Evolutionary conservation across 2,888 invertebrate species (phyloP), one percentile per base, ranked within the genome.

Genomic region (Lasioglossum calceatum): DNA sequence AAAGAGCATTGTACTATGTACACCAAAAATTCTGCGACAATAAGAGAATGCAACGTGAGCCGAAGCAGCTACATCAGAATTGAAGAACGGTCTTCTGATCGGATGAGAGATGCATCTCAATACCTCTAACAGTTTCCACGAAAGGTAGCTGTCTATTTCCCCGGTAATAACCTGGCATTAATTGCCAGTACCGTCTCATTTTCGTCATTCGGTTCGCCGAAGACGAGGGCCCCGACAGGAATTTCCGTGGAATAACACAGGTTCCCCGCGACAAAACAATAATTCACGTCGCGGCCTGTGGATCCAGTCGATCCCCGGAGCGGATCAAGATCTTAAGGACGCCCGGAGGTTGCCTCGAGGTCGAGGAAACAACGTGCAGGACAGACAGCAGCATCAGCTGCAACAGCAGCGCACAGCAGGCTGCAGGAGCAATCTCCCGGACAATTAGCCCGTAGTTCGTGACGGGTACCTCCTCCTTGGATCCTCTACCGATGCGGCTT

Each of bases 361-460:
- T 91, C 91, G 91, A 89, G 89, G 91, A 90, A 91, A 91, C 89
- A 91, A 86, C 91, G 91, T 91, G 91, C 89, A 88, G 88, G 90
- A 91, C 88, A 91, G 90, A 87, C 91, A 88, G 88, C 92, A 88
- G 87, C 90, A 82, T 86, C 89, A 85, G 91, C 87, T 89, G 91
- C 92, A 88, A 88, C 91, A 83, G 91, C 89, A 92, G 92, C 90
- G 87, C 88, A 90, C 91, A 92, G 92, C 92, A 92, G 92, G 92
- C 92, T 90, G 92, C 94, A 90, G 94, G 94, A 91, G 93, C 94
- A 94, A 95, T 94, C 94, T 94, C 91, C 92, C 88, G 93, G 95
- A 94, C 94, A 94, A 95, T 94, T 94, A 94, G 95, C 94, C 93
- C 92, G 90, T 89, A 90, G 93, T 94, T 95, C 94, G 95, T 94